phyloP scores from a whole-genome alignment of 2,797 vertebrate species.

The Neomorphus geoffroyi region DNA sequence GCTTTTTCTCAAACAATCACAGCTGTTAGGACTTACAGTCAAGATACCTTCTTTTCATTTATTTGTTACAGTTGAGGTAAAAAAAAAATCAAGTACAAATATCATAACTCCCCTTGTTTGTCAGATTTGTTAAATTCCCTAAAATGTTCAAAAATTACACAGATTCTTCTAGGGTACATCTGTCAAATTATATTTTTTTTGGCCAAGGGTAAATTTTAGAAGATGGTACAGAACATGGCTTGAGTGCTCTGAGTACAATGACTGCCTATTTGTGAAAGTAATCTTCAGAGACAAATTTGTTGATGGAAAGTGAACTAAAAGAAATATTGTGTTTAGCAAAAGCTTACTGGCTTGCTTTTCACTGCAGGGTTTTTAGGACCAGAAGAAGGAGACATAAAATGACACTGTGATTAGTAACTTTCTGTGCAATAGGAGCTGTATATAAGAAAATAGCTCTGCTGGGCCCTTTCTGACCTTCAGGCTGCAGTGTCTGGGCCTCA shows the following conservation, averaged over 20 bases:
- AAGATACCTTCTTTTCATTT: not conserved
- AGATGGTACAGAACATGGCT: not conserved
- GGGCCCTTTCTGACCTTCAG: not conserved
- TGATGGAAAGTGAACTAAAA: not conserved
- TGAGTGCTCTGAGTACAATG: not conserved
- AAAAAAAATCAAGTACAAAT: not conserved
- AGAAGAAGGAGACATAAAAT: not conserved
- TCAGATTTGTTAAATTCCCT: not conserved
- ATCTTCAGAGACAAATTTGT: not conserved
- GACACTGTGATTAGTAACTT: not conserved
- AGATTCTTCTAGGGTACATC: not conserved
- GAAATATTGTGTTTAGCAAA: not conserved
- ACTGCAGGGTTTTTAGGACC: not conserved
- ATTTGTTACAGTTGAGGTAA: not conserved
- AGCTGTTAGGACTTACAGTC: not conserved
- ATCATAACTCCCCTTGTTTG: not conserved
- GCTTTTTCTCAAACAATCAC: slow-evolving; percentile 3
- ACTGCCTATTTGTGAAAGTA: not conserved
- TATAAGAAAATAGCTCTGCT: not conserved
- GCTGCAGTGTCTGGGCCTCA: not conserved
- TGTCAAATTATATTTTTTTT: not conserved
- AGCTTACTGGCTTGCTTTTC: not conserved
- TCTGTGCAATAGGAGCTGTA: not conserved
- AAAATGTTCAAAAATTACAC: not conserved
- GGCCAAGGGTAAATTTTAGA: not conserved